Evolutionary conservation across 2,797 vertebrate species (phyloP).

Genomic region (Borostomias antarcticus): DNA sequence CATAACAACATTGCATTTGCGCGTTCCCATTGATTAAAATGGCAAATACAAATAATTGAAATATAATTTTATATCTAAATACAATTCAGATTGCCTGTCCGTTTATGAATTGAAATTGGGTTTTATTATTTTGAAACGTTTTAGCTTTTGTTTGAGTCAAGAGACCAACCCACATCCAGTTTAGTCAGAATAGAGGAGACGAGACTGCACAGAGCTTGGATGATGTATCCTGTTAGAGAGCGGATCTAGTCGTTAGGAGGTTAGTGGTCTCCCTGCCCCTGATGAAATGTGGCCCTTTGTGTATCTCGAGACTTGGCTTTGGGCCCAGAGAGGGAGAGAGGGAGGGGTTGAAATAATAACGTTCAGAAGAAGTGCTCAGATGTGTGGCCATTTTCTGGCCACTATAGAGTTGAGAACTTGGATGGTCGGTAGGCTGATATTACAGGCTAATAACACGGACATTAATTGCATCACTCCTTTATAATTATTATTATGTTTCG

Average conservation of each 20-base stretch:
- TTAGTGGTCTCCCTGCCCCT: conserved; percentile 6
- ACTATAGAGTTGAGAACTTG: conserved; percentile 77
- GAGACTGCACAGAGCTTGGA: no score
- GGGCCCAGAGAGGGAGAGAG: neutral
- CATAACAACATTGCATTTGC: neutral
- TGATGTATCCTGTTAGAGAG: neutral
- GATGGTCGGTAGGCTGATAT: conserved; percentile 49
- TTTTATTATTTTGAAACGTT: no score
- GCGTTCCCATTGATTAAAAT: neutral
- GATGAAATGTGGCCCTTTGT: conserved; percentile 18
- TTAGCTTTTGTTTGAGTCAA: no score
- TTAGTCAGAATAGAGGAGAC: no score
- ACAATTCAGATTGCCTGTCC: no score
- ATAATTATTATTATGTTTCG: neutral
- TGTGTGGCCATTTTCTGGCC: conserved; percentile 50
- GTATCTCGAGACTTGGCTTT: neutral
- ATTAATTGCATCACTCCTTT: no score
- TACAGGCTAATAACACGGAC: conserved; percentile 30
- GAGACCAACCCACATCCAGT: no score
- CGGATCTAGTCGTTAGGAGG: conserved; percentile 3
- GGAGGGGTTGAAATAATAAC: neutral
- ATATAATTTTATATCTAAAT: no score
- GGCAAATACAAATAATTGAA: neutral
- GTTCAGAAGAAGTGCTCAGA: conserved; percentile 50
- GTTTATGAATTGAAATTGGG: no score